Percentiles rank a stretch among this genome's conserved stretches.
Evolutionary conservation across 2,113 vertebrate genomes (phyloP).

Genomic region (Neotoma lepida): DNA sequence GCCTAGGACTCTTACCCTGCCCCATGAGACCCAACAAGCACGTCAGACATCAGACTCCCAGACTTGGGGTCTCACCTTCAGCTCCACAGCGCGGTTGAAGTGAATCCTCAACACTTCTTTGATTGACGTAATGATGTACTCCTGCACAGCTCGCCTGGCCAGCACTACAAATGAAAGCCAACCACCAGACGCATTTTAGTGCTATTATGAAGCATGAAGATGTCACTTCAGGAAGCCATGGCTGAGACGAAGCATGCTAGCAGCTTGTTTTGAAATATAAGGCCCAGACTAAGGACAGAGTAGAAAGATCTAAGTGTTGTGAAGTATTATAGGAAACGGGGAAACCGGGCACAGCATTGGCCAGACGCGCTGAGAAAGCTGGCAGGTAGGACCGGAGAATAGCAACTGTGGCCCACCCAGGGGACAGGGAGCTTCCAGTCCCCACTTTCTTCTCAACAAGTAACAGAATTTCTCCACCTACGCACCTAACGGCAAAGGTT

Average conservation of each 20-base stretch:
- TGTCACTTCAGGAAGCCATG: not conserved
- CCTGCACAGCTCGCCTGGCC: constrained; percentile 87
- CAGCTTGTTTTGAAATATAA: not conserved
- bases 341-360: too few relatives aligned
- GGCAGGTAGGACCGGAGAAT: not conserved
- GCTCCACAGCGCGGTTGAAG: constrained; percentile 92
- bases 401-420: not conserved
- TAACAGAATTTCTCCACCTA: not conserved
- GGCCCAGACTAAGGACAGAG: not conserved
- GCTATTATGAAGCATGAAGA: not conserved
- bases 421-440: not conserved
- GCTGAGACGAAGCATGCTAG: not conserved
- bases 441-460: not conserved
- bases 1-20: rapidly evolving
- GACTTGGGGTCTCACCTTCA: constrained; percentile 89
- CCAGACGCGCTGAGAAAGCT: not conserved
- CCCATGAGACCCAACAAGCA: not conserved
- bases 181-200: constrained; percentile 69
- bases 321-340: not conserved
- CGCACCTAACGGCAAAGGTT: not conserved
- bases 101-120: constrained; percentile 90
- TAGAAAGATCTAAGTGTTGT: not conserved
- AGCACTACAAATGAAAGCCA: constrained; percentile 88
- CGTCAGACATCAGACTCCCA: not conserved
- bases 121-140: constrained; percentile 91